These are phyloP conservation scores for Otolemur crassicaudatus DNA, from an alignment of 2,797 vertebrate genomes.

Conservation along the genomic window DNA sequence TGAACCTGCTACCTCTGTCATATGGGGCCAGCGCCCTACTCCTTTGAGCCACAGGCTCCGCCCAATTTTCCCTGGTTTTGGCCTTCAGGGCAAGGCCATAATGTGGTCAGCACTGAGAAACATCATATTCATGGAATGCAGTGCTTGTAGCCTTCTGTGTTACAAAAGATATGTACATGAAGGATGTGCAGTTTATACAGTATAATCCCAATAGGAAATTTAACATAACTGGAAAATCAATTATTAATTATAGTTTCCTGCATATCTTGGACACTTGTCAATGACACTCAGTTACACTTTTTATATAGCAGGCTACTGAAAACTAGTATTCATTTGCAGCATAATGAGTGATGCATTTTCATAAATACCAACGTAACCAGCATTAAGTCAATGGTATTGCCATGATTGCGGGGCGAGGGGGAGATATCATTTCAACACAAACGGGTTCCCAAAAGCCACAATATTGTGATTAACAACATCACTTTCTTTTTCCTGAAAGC, in stretches of 20 bases:
- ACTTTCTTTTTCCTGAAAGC: not conserved
- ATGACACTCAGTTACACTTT: not conserved
- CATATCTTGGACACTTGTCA: not conserved
- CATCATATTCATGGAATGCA: not conserved
- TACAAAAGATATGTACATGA: not conserved
- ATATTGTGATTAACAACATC: not conserved
- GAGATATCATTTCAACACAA: not conserved
- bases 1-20: no score
- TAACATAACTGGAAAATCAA: not conserved
- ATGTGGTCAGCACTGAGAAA: not conserved
- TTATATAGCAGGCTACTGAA: not conserved
- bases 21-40: no score
- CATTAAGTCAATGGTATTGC: not conserved
- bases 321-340: not conserved
- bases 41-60: no score
- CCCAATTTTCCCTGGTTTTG: not conserved
- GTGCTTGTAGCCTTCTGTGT: not conserved
- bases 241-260: slow-evolving; percentile 36
- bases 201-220: not conserved
- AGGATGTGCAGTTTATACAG: not conserved
- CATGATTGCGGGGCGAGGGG: not conserved
- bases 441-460: not conserved
- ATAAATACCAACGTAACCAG: not conserved
- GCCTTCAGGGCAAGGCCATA: not conserved
- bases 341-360: not conserved